These are phyloP conservation scores for Atlantisia rogersi DNA, from an alignment of 2,113 vertebrate species.

Conservation along the genomic window DNA sequence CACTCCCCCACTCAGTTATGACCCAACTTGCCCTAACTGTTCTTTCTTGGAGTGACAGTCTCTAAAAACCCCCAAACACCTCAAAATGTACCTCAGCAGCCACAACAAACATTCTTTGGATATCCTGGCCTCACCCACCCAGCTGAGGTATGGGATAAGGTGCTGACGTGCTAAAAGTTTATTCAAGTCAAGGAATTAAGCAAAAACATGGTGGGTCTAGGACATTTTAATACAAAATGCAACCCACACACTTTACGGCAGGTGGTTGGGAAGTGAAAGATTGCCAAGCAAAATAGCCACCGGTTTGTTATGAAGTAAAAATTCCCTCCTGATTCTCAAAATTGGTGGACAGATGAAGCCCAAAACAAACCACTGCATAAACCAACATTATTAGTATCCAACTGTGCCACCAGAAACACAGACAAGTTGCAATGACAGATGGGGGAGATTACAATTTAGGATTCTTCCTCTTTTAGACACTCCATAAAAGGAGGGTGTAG, in stretches of 20 bases:
- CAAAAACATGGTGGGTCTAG: background rate
- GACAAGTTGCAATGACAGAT: background rate
- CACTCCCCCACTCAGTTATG: background rate
- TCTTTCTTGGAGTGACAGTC: background rate
- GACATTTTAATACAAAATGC: background rate
- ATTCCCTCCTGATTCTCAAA: background rate
- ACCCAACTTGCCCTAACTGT: background rate
- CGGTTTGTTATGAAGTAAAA: background rate
- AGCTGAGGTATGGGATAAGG: background rate
- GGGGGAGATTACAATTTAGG: background rate
- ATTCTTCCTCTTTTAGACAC: background rate
- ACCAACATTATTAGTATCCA: background rate
- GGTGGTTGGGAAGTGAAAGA: background rate
- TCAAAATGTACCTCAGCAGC: background rate
- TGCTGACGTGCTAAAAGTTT: background rate
- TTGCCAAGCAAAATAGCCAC: slow-evolving; percentile 6
- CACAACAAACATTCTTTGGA: background rate
- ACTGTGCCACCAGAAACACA: background rate
- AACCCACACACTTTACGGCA: background rate
- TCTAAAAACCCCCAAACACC: background rate
- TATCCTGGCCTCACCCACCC: background rate
- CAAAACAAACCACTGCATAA: background rate
- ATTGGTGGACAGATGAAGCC: background rate
- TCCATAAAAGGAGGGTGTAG: background rate
- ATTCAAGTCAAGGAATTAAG: background rate